Evolutionary conservation across 92 coral and sea anemone species (phyloP).

Genomic region (Muricea muricata): DNA sequence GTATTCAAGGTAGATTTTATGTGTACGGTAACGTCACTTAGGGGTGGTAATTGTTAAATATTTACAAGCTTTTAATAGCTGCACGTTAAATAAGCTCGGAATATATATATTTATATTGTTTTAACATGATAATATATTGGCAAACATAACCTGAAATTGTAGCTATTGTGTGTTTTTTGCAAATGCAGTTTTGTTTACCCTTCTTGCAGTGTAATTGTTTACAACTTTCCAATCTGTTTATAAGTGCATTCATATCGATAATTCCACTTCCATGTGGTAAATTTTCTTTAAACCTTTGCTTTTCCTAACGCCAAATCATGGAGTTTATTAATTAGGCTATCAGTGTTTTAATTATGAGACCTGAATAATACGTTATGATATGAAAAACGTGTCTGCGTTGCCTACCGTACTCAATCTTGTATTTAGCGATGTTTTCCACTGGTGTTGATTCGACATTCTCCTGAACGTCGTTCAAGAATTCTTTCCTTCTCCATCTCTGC

Average conservation of each 20-base stretch:
- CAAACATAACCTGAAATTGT: background rate
- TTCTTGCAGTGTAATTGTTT: background rate
- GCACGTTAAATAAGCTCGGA: background rate
- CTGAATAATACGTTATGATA: background rate
- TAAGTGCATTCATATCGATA: background rate
- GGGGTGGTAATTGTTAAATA: background rate
- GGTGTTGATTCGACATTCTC: background rate
- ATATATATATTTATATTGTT: background rate
- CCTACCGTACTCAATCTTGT: slow-evolving; percentile 12
- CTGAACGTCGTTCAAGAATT: background rate
- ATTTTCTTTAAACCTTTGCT: background rate
- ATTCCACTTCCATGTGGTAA: background rate
- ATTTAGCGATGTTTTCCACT: background rate
- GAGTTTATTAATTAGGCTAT: background rate
- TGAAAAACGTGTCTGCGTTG: background rate
- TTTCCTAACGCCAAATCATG: background rate
- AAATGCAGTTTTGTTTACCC: background rate
- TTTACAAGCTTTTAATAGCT: background rate
- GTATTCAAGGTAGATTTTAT: background rate
- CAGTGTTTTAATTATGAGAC: background rate
- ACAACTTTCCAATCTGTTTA: background rate
- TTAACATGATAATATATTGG: background rate
- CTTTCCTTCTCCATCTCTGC: background rate
- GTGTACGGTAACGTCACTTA: background rate
- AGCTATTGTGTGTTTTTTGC: background rate